A percentile compares a stretch with the other conserved stretches of the same genome.
Evolutionary conservation across 2,113 vertebrate species (phyloP).

Genomic region (Pogonocichla stellata): DNA sequence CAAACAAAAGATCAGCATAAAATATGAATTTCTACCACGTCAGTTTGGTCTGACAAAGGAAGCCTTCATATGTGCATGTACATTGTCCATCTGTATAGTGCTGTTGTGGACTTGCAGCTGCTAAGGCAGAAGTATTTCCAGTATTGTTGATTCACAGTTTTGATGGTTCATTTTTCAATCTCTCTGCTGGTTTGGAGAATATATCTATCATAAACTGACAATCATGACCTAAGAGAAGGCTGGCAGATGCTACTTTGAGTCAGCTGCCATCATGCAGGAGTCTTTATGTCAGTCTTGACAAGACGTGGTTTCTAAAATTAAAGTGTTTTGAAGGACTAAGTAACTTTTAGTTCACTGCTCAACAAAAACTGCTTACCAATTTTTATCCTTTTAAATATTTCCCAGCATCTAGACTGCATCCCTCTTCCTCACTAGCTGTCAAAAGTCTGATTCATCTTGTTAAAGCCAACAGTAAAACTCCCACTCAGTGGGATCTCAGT

Average conservation of each 20-base stretch:
- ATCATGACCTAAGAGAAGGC: background rate
- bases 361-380: background rate
- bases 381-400: background rate
- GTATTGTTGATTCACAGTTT: background rate
- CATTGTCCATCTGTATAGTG: background rate
- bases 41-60: background rate
- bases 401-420: background rate
- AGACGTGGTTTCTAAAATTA: background rate
- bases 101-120: background rate
- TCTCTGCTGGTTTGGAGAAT: background rate
- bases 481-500: background rate
- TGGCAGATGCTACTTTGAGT: background rate
- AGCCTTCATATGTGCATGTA: fast-evolving
- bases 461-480: background rate
- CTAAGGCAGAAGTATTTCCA: background rate
- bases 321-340: background rate
- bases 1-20: background rate
- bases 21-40: background rate
- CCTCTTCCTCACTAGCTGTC: background rate
- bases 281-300: background rate
- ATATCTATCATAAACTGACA: background rate
- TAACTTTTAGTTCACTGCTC: background rate
- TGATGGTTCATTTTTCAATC: background rate
- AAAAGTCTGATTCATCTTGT: background rate
- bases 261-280: background rate